Percentiles rank a stretch among this genome's conserved stretches.
phyloP scores from a whole-genome alignment of 1,140 invertebrate species.

The Drosophila erecta region DNA sequence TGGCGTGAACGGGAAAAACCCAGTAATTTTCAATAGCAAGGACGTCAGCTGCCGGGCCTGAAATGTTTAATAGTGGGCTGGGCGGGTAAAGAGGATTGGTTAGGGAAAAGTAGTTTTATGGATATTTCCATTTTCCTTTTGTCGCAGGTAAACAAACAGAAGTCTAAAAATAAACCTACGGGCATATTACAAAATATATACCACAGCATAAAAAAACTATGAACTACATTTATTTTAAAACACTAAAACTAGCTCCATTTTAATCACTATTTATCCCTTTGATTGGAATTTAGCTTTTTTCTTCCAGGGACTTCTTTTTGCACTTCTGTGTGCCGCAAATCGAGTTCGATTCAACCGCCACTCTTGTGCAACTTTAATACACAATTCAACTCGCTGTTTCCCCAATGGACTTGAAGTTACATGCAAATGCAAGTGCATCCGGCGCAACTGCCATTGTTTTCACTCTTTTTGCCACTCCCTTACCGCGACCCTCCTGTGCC shows the following conservation, averaged over 20 bases:
- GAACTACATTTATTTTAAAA: too few relatives aligned
- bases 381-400: constrained; percentile 35
- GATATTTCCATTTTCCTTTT: neutral
- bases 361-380: constrained; percentile 60
- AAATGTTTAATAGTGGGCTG: constrained; percentile 13
- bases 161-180: too few relatives aligned
- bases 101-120: neutral
- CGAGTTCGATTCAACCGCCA: constrained; percentile 1
- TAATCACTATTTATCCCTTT: too few relatives aligned
- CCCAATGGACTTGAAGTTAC: constrained; percentile 27
- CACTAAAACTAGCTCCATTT: too few relatives aligned
- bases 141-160: neutral
- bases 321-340: constrained; percentile 6
- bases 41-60: constrained; percentile 16
- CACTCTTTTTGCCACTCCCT: neutral
- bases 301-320: too few relatives aligned
- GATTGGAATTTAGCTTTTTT: neutral
- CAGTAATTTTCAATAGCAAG: constrained; percentile 58
- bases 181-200: too few relatives aligned
- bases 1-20: constrained; percentile 64
- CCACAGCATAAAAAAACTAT: too few relatives aligned
- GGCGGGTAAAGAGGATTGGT: neutral
- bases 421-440: constrained; percentile 42
- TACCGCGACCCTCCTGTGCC: neutral
- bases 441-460: constrained; percentile 50